These are phyloP conservation scores for Sinhomidia bicolor DNA, from an alignment of 2,888 invertebrate genomes.

Conservation along the genomic window DNA sequence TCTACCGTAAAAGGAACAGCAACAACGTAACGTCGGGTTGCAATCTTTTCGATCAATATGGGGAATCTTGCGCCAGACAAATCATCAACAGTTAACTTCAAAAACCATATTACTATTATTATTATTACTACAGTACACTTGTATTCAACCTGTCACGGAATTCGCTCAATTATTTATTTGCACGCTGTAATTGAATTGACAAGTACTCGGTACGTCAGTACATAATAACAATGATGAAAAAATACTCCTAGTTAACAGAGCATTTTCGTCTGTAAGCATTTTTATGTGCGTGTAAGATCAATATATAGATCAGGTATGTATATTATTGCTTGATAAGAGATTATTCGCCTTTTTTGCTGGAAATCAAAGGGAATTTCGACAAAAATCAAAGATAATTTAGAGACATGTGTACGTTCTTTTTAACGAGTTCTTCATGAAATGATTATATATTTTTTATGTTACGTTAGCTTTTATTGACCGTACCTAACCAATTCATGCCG, in stretches of 20 bases:
- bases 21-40: slow-evolving; percentile 47
- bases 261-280: too few relatives aligned
- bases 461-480: too few relatives aligned
- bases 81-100: slow-evolving; percentile 43
- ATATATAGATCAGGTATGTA: neutral
- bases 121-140: neutral
- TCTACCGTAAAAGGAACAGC: slow-evolving; percentile 64
- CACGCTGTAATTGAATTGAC: slow-evolving; percentile 25
- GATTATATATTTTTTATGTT: too few relatives aligned
- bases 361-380: neutral
- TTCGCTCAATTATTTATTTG: slow-evolving; percentile 14
- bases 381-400: neutral
- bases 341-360: neutral
- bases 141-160: slow-evolving; percentile 28
- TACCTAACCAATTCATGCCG: neutral
- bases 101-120: too few relatives aligned
- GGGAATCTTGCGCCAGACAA: slow-evolving; percentile 33
- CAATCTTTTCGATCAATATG: slow-evolving; percentile 51
- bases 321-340: neutral
- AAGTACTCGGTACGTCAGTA: too few relatives aligned
- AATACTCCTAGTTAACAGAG: too few relatives aligned
- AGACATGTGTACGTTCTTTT: neutral
- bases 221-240: neutral
- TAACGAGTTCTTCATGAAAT: neutral
- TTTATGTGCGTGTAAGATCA: neutral